Percentiles rank a stretch among this genome's conserved stretches.
Evolutionary conservation across 2,888 invertebrate species (phyloP).

Genomic region (Nomada ferruginata): DNA sequence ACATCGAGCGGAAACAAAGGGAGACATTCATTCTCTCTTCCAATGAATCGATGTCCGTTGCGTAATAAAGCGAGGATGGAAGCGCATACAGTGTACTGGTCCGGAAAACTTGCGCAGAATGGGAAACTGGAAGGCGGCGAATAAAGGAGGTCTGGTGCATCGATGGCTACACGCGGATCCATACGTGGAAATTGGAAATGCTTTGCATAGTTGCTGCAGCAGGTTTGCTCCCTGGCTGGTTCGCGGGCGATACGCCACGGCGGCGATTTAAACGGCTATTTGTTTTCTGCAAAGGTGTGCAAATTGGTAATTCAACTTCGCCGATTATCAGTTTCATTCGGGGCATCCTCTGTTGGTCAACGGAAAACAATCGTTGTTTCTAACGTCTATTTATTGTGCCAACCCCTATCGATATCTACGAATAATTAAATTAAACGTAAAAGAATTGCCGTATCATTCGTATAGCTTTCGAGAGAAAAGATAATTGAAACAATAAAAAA

Average conservation of each 20-base stretch:
- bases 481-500: too few relatives aligned
- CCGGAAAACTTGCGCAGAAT: conserved; percentile 49
- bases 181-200: conserved; percentile 74
- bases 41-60: conserved; percentile 23
- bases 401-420: too few relatives aligned
- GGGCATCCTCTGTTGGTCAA: background rate
- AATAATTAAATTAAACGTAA: too few relatives aligned
- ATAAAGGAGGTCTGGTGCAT: conserved; percentile 48
- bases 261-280: conserved; percentile 26
- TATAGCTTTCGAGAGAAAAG: too few relatives aligned
- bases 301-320: conserved; percentile 12
- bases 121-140: conserved; percentile 43
- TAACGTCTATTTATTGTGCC: background rate
- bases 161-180: conserved; percentile 49
- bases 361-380: conserved; percentile 10
- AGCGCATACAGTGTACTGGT: conserved; percentile 43
- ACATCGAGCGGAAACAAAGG: too few relatives aligned
- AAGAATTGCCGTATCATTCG: too few relatives aligned
- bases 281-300: conserved; percentile 17
- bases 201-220: conserved; percentile 68
- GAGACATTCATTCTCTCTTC: conserved; percentile 18
- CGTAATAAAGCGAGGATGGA: conserved; percentile 63
- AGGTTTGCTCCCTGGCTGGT: conserved; percentile 17
- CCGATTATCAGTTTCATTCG: conserved; percentile 5
- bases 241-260: conserved; percentile 35